phyloP scores from a whole-genome alignment of 1,140 invertebrate genomes.

The Saccostrea glomerata region DNA sequence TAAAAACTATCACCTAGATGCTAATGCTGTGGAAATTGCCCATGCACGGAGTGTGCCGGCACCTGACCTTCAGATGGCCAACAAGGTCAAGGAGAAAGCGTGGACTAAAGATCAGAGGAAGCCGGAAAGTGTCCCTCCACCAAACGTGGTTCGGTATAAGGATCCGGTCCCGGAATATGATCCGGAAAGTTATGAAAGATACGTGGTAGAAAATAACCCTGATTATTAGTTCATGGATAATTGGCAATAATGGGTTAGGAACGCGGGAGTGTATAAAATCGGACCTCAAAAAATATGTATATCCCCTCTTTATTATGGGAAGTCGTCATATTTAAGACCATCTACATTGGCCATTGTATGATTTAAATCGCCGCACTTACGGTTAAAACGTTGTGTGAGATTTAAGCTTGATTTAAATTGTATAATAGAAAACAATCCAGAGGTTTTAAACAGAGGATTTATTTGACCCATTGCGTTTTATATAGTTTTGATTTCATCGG shows the following conservation, averaged over 20 bases:
- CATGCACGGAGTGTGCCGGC: constrained; percentile 62
- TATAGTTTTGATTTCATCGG: not conserved
- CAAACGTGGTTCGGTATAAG: constrained; percentile 58
- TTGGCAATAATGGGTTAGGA: not conserved
- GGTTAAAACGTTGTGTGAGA: not conserved
- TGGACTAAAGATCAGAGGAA: constrained; percentile 61
- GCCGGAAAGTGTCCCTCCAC: constrained; percentile 47
- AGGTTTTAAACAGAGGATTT: not conserved
- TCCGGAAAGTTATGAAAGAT: constrained; percentile 51
- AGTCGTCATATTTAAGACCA: not conserved
- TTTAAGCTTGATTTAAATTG: constrained; percentile 25
- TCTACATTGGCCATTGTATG: not conserved
- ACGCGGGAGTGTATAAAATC: not conserved
- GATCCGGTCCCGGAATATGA: constrained; percentile 63
- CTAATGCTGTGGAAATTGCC: constrained; percentile 51
- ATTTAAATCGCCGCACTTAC: constrained; percentile 8
- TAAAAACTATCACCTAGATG: constrained; percentile 56
- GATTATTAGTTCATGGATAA: constrained; percentile 48
- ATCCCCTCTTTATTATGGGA: not conserved
- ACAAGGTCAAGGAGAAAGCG: constrained; percentile 56
- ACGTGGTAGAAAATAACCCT: constrained; percentile 62
- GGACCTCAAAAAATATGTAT: not conserved
- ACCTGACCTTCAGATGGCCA: constrained; percentile 57
- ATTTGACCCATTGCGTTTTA: not conserved
- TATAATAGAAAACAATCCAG: not conserved